These are phyloP conservation scores for Poeciliopsis infans DNA, from an alignment of 2,797 vertebrate species.

Conservation along the genomic window DNA sequence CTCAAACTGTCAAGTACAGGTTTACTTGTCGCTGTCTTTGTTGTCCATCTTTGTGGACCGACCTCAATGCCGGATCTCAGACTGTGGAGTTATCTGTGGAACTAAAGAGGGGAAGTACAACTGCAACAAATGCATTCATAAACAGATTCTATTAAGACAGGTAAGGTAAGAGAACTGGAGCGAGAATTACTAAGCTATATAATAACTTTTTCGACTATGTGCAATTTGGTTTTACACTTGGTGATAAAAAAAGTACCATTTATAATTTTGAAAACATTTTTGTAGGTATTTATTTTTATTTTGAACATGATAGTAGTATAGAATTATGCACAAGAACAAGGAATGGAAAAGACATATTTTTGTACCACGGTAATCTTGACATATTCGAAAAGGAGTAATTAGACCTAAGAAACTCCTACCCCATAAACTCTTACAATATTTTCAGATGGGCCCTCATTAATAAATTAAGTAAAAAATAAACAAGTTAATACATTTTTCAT, in stretches of 20 bases:
- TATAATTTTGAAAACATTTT: background rate
- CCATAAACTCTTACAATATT: too few relatives aligned
- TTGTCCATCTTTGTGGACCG: background rate
- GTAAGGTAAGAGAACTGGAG: background rate
- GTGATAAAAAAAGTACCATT: background rate
- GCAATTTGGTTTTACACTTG: background rate
- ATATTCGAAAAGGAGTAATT: too few relatives aligned
- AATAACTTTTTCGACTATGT: background rate
- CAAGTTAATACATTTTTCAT: too few relatives aligned
- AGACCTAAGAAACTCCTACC: too few relatives aligned
- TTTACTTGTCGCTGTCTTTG: constrained; percentile 1
- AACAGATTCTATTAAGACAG: background rate
- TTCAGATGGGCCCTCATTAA: too few relatives aligned
- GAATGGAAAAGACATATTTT: too few relatives aligned
- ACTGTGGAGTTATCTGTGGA: background rate
- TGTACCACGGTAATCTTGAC: too few relatives aligned
- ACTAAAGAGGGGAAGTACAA: background rate
- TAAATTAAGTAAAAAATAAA: too few relatives aligned
- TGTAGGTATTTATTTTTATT: too few relatives aligned
- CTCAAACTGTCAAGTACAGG: constrained; percentile 1
- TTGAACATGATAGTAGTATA: too few relatives aligned
- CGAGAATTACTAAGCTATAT: background rate
- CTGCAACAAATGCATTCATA: background rate
- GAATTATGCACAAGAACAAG: too few relatives aligned
- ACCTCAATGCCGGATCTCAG: background rate